Conservation (phyloP, 1,140 invertebrate species). For the Drosophila triauraria region DNA sequence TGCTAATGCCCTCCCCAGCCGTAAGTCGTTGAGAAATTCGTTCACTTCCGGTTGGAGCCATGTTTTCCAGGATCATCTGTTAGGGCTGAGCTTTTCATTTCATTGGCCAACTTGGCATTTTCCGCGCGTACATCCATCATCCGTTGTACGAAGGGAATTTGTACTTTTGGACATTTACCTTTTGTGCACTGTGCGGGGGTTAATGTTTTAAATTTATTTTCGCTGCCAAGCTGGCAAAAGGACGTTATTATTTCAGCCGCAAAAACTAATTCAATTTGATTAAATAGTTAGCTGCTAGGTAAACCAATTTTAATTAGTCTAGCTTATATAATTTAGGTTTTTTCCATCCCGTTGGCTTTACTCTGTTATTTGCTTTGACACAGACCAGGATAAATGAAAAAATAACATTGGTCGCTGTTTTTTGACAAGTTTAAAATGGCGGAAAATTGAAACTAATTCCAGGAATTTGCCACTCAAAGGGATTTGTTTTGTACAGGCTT, state of each 20-base stretch:
- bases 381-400: background rate
- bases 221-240: background rate
- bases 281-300: background rate
- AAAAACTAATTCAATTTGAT: conserved; percentile 9
- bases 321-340: conserved; percentile 4
- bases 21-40: conserved; percentile 30
- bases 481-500: background rate
- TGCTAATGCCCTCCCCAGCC: conserved; percentile 30
- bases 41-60: conserved; percentile 13
- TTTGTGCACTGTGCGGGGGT: background rate
- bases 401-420: background rate
- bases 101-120: conserved; percentile 11
- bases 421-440: background rate
- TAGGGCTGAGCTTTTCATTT: conserved; percentile 33
- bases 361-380: conserved; percentile 3
- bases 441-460: background rate
- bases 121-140: conserved; percentile 22
- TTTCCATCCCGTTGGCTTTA: background rate
- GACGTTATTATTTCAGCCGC: conserved; percentile 2
- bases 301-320: conserved; percentile 1
- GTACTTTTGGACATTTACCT: conserved; percentile 9
- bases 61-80: conserved; percentile 35
- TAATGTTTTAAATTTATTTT: conserved; percentile 10
- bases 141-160: background rate
- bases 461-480: background rate